These are phyloP conservation scores for Eumeta japonica DNA, from an alignment of 1,140 invertebrate species.

Conservation along the genomic window DNA sequence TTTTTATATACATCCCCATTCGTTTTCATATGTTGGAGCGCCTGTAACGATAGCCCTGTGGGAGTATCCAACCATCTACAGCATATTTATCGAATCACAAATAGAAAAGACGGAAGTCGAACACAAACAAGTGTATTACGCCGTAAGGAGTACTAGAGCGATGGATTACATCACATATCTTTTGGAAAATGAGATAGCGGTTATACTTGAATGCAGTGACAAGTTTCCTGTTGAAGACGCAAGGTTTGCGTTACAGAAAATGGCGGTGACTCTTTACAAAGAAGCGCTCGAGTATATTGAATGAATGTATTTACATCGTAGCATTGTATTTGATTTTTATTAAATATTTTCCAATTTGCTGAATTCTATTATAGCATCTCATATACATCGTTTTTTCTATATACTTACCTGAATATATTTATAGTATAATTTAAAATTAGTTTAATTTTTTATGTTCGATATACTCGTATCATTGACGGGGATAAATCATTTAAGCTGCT, in stretches of 20 bases:
- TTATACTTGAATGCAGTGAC: slow-evolving; percentile 27
- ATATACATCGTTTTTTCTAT: too few species aligned
- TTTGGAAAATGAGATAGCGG: slow-evolving; percentile 34
- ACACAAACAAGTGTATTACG: slow-evolving; percentile 38
- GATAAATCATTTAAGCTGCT: too few species aligned
- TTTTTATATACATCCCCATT: slow-evolving; percentile 44
- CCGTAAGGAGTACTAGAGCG: slow-evolving; percentile 34
- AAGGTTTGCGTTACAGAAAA: slow-evolving; percentile 34
- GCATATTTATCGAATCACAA: slow-evolving; percentile 44
- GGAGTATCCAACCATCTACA: slow-evolving; percentile 65
- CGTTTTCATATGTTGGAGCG: slow-evolving; percentile 68
- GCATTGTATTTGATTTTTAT: neutral
- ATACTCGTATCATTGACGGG: too few species aligned
- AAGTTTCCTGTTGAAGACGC: slow-evolving; percentile 39
- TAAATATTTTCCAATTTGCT: neutral
- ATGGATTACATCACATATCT: slow-evolving; percentile 38
- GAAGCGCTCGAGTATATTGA: slow-evolving; percentile 40
- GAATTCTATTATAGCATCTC: too few species aligned
- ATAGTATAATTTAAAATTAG: too few species aligned
- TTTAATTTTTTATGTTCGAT: too few species aligned
- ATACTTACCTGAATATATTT: too few species aligned
- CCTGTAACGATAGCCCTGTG: slow-evolving; percentile 76
- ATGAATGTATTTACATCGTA: slow-evolving; percentile 8
- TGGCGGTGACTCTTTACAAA: slow-evolving; percentile 34
- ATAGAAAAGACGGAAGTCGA: slow-evolving; percentile 33